phyloP scores from a whole-genome alignment of 2,113 vertebrate species.

The Anas platyrhynchos region DNA sequence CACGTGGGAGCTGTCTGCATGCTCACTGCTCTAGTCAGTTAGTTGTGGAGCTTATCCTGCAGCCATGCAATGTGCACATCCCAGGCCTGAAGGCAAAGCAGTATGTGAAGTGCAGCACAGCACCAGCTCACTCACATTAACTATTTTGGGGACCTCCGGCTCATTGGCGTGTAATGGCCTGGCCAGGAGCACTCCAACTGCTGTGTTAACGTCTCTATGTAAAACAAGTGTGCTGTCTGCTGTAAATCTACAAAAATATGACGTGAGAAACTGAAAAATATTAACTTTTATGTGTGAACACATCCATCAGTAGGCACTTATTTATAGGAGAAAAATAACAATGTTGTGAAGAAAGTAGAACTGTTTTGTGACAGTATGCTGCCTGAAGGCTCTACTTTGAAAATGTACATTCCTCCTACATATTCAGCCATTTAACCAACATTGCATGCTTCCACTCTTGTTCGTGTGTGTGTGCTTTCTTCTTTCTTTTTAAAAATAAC shows the following conservation, averaged over 20 bases:
- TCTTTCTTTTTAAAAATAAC: background rate
- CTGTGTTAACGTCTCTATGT: background rate
- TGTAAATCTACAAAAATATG: background rate
- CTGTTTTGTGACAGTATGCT: background rate
- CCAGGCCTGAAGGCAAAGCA: background rate
- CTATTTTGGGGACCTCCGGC: background rate
- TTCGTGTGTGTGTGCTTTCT: background rate
- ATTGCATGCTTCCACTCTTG: background rate
- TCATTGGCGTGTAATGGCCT: background rate
- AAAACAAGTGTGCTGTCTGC: background rate
- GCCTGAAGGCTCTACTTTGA: background rate
- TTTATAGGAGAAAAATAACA: background rate
- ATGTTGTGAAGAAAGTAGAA: background rate
- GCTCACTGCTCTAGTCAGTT: background rate
- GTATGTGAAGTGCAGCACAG: fast-evolving
- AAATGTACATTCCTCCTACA: background rate
- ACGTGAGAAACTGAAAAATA: background rate
- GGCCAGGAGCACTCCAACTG: background rate
- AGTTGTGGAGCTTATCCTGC: background rate
- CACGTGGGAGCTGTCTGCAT: background rate
- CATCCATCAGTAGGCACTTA: background rate
- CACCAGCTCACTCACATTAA: background rate
- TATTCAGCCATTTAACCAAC: background rate
- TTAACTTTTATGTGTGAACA: background rate
- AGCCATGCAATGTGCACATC: background rate